Conservation (phyloP, 2,113 vertebrate species). For the Paradoxurus hermaphroditus region DNA sequence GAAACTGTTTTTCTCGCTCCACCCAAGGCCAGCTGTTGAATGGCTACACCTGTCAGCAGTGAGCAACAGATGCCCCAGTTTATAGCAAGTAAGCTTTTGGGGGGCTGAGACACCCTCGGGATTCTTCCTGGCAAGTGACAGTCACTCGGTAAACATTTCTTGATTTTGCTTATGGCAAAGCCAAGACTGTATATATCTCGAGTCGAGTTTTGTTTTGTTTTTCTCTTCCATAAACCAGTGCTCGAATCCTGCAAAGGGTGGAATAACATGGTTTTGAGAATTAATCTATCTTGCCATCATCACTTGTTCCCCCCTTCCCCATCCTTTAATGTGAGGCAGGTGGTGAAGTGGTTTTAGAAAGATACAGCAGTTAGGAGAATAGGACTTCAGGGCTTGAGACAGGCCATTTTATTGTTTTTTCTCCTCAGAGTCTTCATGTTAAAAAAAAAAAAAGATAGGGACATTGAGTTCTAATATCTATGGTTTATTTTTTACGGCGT, state of each 20-base stretch:
- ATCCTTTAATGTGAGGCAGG: background rate
- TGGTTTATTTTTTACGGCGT: background rate
- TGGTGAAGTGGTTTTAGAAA: background rate
- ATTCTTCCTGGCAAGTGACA: background rate
- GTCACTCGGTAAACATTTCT: background rate
- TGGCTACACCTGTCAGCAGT: constrained; percentile 18
- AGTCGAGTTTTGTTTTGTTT: background rate
- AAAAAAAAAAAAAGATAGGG: background rate
- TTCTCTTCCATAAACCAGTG: background rate
- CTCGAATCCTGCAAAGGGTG: background rate
- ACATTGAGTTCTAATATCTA: background rate
- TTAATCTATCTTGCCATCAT: background rate
- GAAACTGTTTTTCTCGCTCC: constrained; percentile 22
- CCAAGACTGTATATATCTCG: background rate
- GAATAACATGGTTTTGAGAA: background rate
- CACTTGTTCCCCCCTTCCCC: background rate
- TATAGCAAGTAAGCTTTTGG: background rate
- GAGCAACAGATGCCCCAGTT: constrained; percentile 67
- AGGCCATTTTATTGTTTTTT: background rate
- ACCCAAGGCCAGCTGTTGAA: constrained; percentile 65
- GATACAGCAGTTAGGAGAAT: background rate
- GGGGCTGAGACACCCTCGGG: background rate
- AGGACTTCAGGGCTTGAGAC: background rate
- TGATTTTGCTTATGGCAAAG: background rate
- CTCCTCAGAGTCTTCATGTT: background rate